Evolutionary conservation across 2,797 vertebrate species (phyloP).

Genomic region (Xenops minutus): DNA sequence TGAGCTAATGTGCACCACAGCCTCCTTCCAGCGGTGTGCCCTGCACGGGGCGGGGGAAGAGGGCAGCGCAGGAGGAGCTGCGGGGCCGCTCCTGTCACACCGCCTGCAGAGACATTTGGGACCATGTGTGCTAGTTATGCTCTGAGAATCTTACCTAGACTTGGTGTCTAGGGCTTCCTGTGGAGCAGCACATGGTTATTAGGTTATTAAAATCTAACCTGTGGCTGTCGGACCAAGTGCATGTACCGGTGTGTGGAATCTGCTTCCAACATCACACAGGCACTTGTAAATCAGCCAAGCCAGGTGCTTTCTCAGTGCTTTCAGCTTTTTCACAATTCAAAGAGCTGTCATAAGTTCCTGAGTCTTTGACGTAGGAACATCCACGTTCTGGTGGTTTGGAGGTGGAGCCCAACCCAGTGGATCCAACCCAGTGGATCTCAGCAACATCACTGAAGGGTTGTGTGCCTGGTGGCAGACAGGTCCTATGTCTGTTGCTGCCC

Average conservation of each 20-base stretch:
- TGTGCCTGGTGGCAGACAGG: not conserved
- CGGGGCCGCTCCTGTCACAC: not conserved
- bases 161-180: not conserved
- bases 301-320: not conserved
- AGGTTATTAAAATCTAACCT: not conserved
- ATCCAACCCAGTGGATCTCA: not conserved
- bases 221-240: not conserved
- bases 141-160: not conserved
- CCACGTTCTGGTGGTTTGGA: not conserved
- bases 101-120: not conserved
- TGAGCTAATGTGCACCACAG: not conserved
- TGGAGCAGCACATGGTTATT: not conserved
- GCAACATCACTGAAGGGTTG: not conserved
- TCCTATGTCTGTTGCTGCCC: rapidly evolving
- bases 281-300: not conserved
- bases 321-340: not conserved
- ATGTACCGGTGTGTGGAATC: not conserved
- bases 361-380: not conserved
- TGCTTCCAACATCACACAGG: not conserved
- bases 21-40: not conserved
- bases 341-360: not conserved
- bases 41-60: not conserved
- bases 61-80: not conserved
- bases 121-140: not conserved
- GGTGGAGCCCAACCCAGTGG: no score